Percentiles rank a stretch among this genome's conserved stretches.
These are phyloP conservation scores for Trichopoda pennipes DNA, from an alignment of 2,888 invertebrate genomes.

Conservation along the genomic window DNA sequence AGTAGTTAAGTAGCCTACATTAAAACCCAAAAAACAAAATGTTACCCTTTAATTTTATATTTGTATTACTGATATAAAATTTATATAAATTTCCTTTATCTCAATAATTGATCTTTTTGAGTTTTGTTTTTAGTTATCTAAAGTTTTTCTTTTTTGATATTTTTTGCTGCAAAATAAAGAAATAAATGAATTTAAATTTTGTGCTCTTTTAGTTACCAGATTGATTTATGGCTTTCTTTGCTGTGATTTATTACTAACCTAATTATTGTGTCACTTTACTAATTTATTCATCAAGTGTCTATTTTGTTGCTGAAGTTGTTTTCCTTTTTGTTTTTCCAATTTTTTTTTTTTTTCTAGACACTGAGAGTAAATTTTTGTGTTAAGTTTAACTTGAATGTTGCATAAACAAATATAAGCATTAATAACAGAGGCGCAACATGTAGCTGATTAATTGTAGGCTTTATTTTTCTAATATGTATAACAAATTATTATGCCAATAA, in stretches of 20 bases:
- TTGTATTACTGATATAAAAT: constrained; percentile 11
- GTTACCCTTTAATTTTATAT: constrained; percentile 10
- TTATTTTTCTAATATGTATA: no score
- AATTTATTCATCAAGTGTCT: constrained; percentile 68
- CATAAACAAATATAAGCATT: not conserved
- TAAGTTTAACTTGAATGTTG: constrained; percentile 25
- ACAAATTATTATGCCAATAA: no score
- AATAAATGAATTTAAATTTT: constrained; percentile 49
- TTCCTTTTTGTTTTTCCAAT: constrained; percentile 19
- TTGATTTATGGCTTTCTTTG: constrained; percentile 64
- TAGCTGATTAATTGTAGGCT: no score
- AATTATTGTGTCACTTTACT: constrained; percentile 68
- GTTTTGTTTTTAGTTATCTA: constrained; percentile 20
- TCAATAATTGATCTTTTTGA: constrained; percentile 48
- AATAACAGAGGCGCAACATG: not conserved
- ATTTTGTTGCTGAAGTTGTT: constrained; percentile 46
- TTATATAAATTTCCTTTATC: constrained; percentile 44
- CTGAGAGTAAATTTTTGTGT: constrained; percentile 24
- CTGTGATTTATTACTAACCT: constrained; percentile 66
- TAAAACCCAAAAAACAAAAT: not conserved
- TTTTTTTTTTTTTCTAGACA: constrained; percentile 32
- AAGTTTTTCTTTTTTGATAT: not conserved
- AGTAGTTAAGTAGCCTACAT: no score
- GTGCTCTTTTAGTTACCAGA: constrained; percentile 50
- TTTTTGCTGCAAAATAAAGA: constrained; percentile 12